Percentiles rank a stretch among this genome's conserved stretches.
These are phyloP conservation scores for Orthosia incerta DNA, from an alignment of 2,888 invertebrate species.

Conservation along the genomic window DNA sequence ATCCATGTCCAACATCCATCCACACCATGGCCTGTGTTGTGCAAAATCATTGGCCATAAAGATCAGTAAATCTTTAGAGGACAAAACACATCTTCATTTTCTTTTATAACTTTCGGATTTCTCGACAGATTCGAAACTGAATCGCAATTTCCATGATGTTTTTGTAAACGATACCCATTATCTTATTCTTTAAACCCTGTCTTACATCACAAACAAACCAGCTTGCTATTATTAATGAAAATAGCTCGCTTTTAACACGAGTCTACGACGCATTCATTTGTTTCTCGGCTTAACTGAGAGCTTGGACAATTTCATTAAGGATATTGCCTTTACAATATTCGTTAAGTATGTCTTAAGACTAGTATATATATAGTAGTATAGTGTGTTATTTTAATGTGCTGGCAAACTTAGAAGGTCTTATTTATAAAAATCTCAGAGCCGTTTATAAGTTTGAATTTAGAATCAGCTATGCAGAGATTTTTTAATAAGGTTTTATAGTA, in stretches of 20 bases:
- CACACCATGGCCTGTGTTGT: too few relatives aligned
- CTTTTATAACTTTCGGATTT: too few relatives aligned
- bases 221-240: background rate
- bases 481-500: too few relatives aligned
- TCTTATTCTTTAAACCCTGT: background rate
- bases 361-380: too few relatives aligned
- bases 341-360: background rate
- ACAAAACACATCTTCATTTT: too few relatives aligned
- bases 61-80: too few relatives aligned
- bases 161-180: background rate
- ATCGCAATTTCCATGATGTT: background rate
- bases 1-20: too few relatives aligned
- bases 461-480: too few relatives aligned
- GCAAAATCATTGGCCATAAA: too few relatives aligned
- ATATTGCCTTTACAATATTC: background rate
- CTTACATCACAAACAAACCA: background rate
- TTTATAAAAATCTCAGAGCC: too few relatives aligned
- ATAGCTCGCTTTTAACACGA: slow-evolving; percentile 3
- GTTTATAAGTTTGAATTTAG: too few relatives aligned
- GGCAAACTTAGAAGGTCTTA: too few relatives aligned
- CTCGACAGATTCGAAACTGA: background rate
- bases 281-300: background rate
- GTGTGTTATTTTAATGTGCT: background rate
- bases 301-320: slow-evolving; percentile 6
- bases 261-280: slow-evolving; percentile 18